Evolutionary conservation across 2,888 invertebrate species (phyloP), one percentile per base, ranked within the genome.

Genomic region (Psylliodes chrysocephalus): DNA sequence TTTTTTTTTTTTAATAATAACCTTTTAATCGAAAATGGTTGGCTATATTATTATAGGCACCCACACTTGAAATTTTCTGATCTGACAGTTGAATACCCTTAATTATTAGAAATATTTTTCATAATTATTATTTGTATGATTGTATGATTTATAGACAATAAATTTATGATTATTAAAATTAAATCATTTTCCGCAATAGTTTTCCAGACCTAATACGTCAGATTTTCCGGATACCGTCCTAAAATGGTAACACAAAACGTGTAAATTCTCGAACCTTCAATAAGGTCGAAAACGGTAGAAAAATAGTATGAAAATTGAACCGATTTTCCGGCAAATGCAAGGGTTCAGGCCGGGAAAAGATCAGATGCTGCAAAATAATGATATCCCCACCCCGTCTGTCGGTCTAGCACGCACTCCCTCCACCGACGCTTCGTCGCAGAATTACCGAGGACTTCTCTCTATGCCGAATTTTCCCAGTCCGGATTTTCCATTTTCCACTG

Each of bases 351-450:
- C 76, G 75, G 72, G 71, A 71, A 74, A 73, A 75, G 77, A 79
- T 79, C 78, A 78, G 79, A 79, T 79, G 79, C 78, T 78, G 78
- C 75, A 75, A 77, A 79, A 79, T 79, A 79, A 79, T 79, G 78
- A 78, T 78, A 78, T 76, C 77, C 75, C 75, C 75, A 64, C 74
- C 75, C 69, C 68, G 67, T 69, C 68, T 25, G 47, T 25, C 25
- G 28, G 47, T 67, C 68, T 67, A 68, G 67, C 72, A 59, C 75
- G 65, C 65, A 59, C 38, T 59, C 76, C 75, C 74, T 72, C 73
- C 71, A 71, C 72, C 64, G 67, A 69, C 69, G 76, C 75, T 72
- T 73, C 73, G 77, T 75, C 77, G 76, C 75, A 75, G 77, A 73
- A 74, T 73, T 72, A 71, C 71, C 72, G 73, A 49, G 59, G 40